Evolutionary conservation across 2,113 vertebrate genomes (phyloP), one percentile per base, ranked within the genome.

Genomic region (Phalacrocorax brasilianus): DNA sequence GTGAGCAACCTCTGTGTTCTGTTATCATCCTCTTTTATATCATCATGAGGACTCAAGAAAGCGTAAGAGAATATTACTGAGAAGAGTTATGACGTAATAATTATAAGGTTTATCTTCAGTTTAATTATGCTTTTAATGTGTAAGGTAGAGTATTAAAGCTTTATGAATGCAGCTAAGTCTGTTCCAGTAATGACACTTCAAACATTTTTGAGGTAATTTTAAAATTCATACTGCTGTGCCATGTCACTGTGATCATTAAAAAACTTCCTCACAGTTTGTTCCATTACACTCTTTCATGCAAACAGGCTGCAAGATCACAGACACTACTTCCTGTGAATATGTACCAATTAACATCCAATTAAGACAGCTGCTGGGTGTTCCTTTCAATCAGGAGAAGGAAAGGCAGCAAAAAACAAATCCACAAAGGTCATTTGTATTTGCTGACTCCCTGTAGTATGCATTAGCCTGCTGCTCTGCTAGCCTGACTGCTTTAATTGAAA

Each of bases 241-340:
- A 71, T 47, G 65, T 68, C 92, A 84, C 79, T 75, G 22, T 68
- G 44, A 91, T 75, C 52, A 71, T 68, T 87, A 79, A 44, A 90
- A 88, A 85, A 44, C 63, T 84, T 95, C 92, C 85, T 84, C 79
- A 63, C 81, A 27, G 50, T 91, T 91, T 12, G 23, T 81, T 92
- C 49, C 65, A 93, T 94, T 91, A 90, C 18, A 55, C 3, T 62
- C 55, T 53, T 85, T 66, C 80, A 88, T 52, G 88, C 83, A 94
- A 93, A 96, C 93, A 94, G 89, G 83, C 65, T 68, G 24, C 73
- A 89, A 92, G 93, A 96, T 93, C 90, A 96, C 47, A 96, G 92
- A 38, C 66, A 24, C 49, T 40, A 56, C 76, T 86, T 94, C 84
- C 92, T 94, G 83, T 86, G 92, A 92, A 91, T 72, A 86, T 44